phyloP scores from a whole-genome alignment of 1,140 invertebrate species.

The Oscheius sp. region DNA sequence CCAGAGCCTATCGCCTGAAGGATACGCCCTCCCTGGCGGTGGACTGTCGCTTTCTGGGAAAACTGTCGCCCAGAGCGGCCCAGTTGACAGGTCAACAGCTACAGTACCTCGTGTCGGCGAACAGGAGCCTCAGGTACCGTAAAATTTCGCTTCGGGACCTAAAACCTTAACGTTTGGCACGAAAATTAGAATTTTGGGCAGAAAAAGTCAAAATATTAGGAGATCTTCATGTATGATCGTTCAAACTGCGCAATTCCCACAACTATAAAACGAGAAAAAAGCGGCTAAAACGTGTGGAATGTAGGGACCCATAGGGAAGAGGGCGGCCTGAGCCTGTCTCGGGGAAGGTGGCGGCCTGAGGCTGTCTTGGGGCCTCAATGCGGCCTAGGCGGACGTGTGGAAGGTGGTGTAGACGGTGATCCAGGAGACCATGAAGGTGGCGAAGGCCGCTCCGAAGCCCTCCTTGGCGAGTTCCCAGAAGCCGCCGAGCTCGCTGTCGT shows the following conservation, averaged over 20 bases:
- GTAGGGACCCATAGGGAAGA: too few relatives aligned
- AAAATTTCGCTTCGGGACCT: neutral
- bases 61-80: slow-evolving; percentile 37
- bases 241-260: too few relatives aligned
- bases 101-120: slow-evolving; percentile 36
- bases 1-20: slow-evolving; percentile 11
- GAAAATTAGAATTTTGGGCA: neutral
- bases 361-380: too few relatives aligned
- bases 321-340: too few relatives aligned
- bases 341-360: too few relatives aligned
- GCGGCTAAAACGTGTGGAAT: too few relatives aligned
- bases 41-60: slow-evolving; percentile 44
- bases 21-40: slow-evolving; percentile 39
- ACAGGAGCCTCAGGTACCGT: slow-evolving; percentile 10
- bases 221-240: too few relatives aligned
- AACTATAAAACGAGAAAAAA: too few relatives aligned
- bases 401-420: slow-evolving; percentile 49
- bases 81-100: slow-evolving; percentile 41
- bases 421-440: slow-evolving; percentile 60
- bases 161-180: neutral
- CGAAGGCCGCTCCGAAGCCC: slow-evolving; percentile 58
- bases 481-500: slow-evolving; percentile 58
- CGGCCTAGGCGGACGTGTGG: slow-evolving; percentile 13
- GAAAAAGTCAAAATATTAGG: neutral
- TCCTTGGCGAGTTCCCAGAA: slow-evolving; percentile 60